Evolutionary conservation across 2,113 vertebrate genomes (phyloP).

Genomic region (Diphyllodes magnificus): DNA sequence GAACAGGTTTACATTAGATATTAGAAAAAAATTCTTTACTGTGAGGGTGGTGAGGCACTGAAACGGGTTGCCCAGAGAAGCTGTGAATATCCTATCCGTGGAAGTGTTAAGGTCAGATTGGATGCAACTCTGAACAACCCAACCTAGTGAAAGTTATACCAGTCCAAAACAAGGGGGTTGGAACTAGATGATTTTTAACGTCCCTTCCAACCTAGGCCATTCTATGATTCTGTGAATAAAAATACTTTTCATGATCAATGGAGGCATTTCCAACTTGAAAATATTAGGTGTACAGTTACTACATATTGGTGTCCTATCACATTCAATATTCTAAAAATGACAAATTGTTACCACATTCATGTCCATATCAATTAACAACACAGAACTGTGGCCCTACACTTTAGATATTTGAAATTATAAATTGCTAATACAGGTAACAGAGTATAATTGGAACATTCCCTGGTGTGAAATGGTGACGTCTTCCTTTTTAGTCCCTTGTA

Average conservation of each 20-base stretch:
- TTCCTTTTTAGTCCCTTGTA: constrained; percentile 69
- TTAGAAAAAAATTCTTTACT: not conserved
- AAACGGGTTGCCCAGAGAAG: not conserved
- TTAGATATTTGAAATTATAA: constrained; percentile 56
- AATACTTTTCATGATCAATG: not conserved
- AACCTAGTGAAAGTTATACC: not conserved
- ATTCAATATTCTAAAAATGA: constrained; percentile 14
- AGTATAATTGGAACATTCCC: constrained; percentile 62
- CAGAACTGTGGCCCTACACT: constrained; percentile 10
- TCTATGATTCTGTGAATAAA: not conserved
- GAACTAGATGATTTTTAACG: not conserved
- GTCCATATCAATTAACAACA: constrained; percentile 50
- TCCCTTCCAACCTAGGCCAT: not conserved
- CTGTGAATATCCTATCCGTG: not conserved
- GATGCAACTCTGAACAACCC: not conserved
- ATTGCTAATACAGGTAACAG: constrained; percentile 68
- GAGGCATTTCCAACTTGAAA: constrained; percentile 19
- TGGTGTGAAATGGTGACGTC: constrained; percentile 67
- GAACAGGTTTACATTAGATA: not conserved
- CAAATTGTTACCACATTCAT: not conserved
- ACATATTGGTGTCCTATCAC: not conserved
- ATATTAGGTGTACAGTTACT: not conserved
- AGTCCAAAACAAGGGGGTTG: not conserved
- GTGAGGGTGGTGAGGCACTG: not conserved
- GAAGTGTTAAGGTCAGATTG: not conserved